Evolutionary conservation across 2,888 invertebrate genomes (phyloP).

Genomic region (Netelia virgata): DNA sequence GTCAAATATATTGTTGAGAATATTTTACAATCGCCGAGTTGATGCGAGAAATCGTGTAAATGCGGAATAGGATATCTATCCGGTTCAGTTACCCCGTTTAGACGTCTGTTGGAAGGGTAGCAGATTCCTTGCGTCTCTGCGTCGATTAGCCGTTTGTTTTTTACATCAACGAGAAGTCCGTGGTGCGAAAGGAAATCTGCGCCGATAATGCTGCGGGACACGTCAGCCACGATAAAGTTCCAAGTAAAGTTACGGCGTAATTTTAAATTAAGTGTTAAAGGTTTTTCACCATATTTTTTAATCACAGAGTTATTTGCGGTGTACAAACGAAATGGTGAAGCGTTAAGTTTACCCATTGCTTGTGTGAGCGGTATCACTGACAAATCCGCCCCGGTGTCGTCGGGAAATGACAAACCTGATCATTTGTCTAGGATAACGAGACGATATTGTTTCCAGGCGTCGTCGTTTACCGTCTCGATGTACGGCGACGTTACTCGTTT

Average conservation of each 20-base stretch:
- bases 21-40: slow-evolving; percentile 72
- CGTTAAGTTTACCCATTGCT: neutral
- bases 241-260: slow-evolving; percentile 58
- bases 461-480: neutral
- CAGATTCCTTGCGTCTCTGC: slow-evolving; percentile 79
- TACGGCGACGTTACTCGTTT: neutral
- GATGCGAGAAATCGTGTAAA: slow-evolving; percentile 74
- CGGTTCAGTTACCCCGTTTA: too few species aligned
- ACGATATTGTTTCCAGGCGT: neutral
- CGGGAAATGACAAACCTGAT: neutral
- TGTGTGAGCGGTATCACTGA: neutral
- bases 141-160: slow-evolving; percentile 32
- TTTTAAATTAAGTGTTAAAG: slow-evolving; percentile 51
- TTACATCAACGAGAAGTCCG: slow-evolving; percentile 35
- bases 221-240: slow-evolving; percentile 63
- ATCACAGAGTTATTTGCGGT: slow-evolving; percentile 65
- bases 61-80: too few species aligned
- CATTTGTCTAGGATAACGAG: neutral
- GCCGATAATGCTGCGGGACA: slow-evolving; percentile 57
- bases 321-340: neutral
- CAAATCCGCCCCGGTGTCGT: neutral
- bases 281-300: slow-evolving; percentile 51
- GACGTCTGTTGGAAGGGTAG: slow-evolving; percentile 82
- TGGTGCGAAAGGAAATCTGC: too few species aligned
- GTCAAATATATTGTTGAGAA: slow-evolving; percentile 75